These are phyloP conservation scores for Penaeus japonicus DNA, from an alignment of 1,140 invertebrate species.

Conservation along the genomic window DNA sequence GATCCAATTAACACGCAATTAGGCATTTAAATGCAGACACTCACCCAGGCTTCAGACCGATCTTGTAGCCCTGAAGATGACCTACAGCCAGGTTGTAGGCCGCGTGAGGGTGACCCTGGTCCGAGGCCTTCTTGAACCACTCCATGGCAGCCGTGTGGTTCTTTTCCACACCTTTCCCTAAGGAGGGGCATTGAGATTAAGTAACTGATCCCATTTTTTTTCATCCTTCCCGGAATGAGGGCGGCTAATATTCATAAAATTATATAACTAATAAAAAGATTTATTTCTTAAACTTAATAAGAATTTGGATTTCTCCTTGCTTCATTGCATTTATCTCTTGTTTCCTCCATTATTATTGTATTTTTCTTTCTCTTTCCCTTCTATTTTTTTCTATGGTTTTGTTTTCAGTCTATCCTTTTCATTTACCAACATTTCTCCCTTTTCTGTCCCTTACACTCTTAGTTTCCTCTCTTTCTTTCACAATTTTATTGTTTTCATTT, in stretches of 20 bases:
- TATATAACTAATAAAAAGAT: no score
- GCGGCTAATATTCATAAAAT: no score
- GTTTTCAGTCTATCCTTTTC: not conserved
- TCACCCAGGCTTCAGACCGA: conserved; percentile 64
- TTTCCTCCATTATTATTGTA: no score
- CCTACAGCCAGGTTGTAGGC: conserved; percentile 70
- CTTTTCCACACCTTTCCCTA: conserved; percentile 66
- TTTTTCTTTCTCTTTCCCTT: no score
- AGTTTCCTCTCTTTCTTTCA: no score
- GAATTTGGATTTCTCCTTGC: no score
- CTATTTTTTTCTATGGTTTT: not conserved
- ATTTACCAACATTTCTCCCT: not conserved
- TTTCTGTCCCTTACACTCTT: no score
- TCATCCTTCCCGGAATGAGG: not conserved
- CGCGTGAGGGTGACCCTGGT: conserved; percentile 70
- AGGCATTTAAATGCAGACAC: not conserved
- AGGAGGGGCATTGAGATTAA: not conserved
- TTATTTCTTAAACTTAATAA: no score
- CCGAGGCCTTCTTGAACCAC: conserved; percentile 69
- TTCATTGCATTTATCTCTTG: no score
- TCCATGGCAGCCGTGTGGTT: conserved; percentile 67
- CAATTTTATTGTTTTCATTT: no score
- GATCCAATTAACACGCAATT: no score
- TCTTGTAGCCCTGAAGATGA: conserved; percentile 67
- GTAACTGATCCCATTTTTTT: not conserved